These are phyloP conservation scores for Falco punctatus DNA, from an alignment of 2,113 vertebrate genomes.

Conservation along the genomic window DNA sequence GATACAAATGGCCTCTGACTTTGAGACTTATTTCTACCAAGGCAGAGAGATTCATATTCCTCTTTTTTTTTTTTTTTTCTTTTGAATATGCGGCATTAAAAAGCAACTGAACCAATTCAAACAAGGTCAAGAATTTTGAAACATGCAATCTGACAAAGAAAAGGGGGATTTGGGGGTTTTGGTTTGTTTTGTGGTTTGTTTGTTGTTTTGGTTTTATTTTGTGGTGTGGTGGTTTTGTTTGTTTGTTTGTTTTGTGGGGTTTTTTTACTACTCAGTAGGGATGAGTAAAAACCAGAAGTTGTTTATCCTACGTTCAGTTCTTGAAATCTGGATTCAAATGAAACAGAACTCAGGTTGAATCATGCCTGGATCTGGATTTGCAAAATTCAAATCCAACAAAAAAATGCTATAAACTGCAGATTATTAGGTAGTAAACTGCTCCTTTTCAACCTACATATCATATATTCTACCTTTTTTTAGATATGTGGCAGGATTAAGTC, in stretches of 20 bases:
- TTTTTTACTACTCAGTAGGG: not conserved
- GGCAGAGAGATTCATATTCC: not conserved
- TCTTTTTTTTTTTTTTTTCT: not conserved
- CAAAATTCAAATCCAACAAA: not conserved
- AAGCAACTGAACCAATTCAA: not conserved
- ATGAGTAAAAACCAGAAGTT: not conserved
- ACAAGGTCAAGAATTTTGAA: not conserved
- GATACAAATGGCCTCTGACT: not conserved
- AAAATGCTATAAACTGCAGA: not conserved
- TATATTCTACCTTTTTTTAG: not conserved
- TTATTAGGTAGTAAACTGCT: not conserved
- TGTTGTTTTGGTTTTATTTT: not conserved
- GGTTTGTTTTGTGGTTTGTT: not conserved
- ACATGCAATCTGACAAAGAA: not conserved
- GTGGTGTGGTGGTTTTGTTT: not conserved
- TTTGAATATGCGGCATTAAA: not conserved
- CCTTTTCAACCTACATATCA: not conserved
- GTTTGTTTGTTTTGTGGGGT: not conserved
- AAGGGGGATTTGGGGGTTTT: fast-evolving
- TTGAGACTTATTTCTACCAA: not conserved
- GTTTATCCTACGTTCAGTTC: not conserved
- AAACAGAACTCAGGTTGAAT: not conserved
- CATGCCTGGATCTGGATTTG: not conserved
- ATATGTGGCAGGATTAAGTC: not conserved
- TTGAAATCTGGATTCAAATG: not conserved